Percentiles rank a stretch among this genome's conserved stretches.
These are phyloP conservation scores for Plutella xylostella DNA, from an alignment of 2,888 invertebrate species.

Conservation along the genomic window DNA sequence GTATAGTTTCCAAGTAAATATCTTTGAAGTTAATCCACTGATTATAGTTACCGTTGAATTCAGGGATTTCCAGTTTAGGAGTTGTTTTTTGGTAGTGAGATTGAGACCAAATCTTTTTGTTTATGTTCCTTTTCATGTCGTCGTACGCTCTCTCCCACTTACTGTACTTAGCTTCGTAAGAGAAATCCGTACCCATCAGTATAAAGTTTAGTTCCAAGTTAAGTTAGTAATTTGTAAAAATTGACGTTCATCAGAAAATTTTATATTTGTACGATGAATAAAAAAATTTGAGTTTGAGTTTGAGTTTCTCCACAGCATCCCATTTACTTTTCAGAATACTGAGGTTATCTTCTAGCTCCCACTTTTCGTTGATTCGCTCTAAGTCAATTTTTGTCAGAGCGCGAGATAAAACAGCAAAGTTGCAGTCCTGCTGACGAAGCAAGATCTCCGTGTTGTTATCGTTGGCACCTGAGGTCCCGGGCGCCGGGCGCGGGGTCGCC, in stretches of 20 bases:
- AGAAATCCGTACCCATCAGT: no score
- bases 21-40: neutral
- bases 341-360: constrained; percentile 3
- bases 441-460: neutral
- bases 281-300: no score
- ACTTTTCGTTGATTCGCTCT: neutral
- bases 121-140: neutral
- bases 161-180: neutral
- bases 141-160: neutral
- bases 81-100: neutral
- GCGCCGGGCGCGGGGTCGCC: neutral
- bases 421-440: neutral
- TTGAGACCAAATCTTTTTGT: neutral
- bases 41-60: neutral
- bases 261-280: no score
- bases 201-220: neutral
- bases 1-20: constrained; percentile 12
- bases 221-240: no score
- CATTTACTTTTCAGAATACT: neutral
- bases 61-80: neutral
- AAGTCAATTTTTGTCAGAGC: neutral
- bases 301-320: neutral
- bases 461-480: no score
- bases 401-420: neutral
- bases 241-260: no score